These are phyloP conservation scores for Ligdia adustata DNA, from an alignment of 2,888 invertebrate genomes.

Conservation along the genomic window DNA sequence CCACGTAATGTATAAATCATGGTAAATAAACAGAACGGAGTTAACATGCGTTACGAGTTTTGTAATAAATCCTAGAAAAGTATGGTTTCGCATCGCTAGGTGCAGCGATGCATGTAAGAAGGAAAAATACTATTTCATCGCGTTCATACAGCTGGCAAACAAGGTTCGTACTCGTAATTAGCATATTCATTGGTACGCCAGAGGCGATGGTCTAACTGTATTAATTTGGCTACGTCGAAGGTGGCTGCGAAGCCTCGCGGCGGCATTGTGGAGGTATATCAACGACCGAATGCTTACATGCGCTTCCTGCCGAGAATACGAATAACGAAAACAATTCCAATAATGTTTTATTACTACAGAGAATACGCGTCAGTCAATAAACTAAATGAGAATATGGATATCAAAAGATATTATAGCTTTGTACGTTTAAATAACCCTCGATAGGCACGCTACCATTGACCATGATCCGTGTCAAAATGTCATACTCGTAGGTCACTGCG, in stretches of 20 bases:
- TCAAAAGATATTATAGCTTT: too few relatives aligned
- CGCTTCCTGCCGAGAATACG: slow-evolving; percentile 69
- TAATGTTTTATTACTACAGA: slow-evolving; percentile 21
- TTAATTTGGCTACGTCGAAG: slow-evolving; percentile 47
- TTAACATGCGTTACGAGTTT: slow-evolving; percentile 47
- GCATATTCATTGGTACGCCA: slow-evolving; percentile 41
- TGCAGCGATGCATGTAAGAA: slow-evolving; percentile 27
- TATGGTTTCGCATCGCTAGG: slow-evolving; percentile 33
- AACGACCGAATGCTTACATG: slow-evolving; percentile 74
- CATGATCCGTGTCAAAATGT: slow-evolving; percentile 59
- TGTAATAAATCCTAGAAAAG: slow-evolving; percentile 43
- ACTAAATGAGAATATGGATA: too few relatives aligned
- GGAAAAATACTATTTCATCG: slow-evolving; percentile 18
- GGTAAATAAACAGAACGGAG: slow-evolving; percentile 46
- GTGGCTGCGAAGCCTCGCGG: slow-evolving; percentile 49
- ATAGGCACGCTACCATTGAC: slow-evolving; percentile 49
- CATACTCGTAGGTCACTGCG: slow-evolving; percentile 57
- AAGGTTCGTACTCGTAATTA: slow-evolving; percentile 35
- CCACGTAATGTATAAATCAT: slow-evolving; percentile 51
- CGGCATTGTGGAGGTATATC: slow-evolving; percentile 47
- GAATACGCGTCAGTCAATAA: slow-evolving; percentile 21
- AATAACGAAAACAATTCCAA: slow-evolving; percentile 54
- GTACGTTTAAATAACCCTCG: slow-evolving; percentile 4
- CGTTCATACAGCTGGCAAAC: slow-evolving; percentile 32
- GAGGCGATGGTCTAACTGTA: slow-evolving; percentile 38